Percentiles rank a stretch among this genome's conserved stretches.
These are phyloP conservation scores for Ditula angustiorana DNA, from an alignment of 2,888 invertebrate species.

Conservation along the genomic window DNA sequence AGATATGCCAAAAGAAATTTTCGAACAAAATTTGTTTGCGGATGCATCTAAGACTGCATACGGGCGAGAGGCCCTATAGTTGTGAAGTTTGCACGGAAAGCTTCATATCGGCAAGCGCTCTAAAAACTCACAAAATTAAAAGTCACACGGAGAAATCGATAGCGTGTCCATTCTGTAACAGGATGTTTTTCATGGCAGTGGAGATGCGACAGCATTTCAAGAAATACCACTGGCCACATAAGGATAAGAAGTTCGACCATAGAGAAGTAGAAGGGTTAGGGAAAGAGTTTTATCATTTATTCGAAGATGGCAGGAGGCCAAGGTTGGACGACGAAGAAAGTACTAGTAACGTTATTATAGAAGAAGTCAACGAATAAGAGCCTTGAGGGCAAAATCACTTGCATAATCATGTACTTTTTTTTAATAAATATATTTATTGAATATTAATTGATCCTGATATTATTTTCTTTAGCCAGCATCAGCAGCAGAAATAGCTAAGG, in stretches of 20 bases:
- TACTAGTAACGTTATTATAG: slow-evolving; percentile 31
- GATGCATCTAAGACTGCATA: slow-evolving; percentile 60
- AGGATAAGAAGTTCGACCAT: slow-evolving; percentile 55
- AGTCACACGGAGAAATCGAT: slow-evolving; percentile 56
- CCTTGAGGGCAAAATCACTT: too few species aligned
- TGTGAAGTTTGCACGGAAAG: slow-evolving; percentile 59
- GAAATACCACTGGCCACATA: slow-evolving; percentile 58
- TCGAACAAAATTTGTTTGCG: slow-evolving; percentile 46
- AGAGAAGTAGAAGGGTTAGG: slow-evolving; percentile 50
- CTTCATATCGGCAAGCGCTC: slow-evolving; percentile 59
- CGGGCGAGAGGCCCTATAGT: slow-evolving; percentile 57
- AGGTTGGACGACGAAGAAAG: slow-evolving; percentile 31
- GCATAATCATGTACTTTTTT: not conserved
- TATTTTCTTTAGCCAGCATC: too few species aligned
- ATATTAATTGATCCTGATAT: too few species aligned
- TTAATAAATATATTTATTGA: not conserved
- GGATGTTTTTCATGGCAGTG: slow-evolving; percentile 56
- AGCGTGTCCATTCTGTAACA: slow-evolving; percentile 56
- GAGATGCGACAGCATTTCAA: slow-evolving; percentile 63
- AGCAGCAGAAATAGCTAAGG: too few species aligned
- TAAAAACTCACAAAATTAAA: slow-evolving; percentile 60
- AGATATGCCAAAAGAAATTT: slow-evolving; percentile 33
- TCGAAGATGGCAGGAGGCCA: slow-evolving; percentile 53
- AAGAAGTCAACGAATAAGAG: slow-evolving; percentile 28
- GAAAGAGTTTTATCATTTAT: slow-evolving; percentile 51